A percentile compares a stretch with the other conserved stretches of the same genome.
phyloP scores from a whole-genome alignment of 2,888 invertebrate species.

The Drosophila parthenogenetica region DNA sequence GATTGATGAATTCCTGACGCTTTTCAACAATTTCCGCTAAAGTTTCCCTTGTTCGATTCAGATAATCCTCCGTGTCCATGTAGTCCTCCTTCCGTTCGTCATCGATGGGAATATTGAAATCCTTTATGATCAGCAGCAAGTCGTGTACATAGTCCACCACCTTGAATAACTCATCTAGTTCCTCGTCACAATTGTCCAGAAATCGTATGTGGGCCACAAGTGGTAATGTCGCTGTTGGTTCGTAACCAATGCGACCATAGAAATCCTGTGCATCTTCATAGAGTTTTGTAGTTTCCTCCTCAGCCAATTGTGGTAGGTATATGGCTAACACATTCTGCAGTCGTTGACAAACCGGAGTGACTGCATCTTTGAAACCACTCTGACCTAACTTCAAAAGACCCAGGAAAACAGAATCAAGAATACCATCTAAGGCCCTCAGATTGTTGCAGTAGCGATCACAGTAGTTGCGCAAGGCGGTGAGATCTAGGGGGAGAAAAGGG shows the following conservation, averaged over 20 bases:
- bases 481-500: constrained; percentile 82
- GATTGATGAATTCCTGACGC: constrained; percentile 88
- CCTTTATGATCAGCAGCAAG: constrained; percentile 93
- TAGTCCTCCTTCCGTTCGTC: constrained; percentile 88
- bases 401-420: constrained; percentile 89
- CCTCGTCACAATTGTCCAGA: constrained; percentile 87
- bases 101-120: constrained; percentile 90
- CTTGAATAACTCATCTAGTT: constrained; percentile 90
- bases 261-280: constrained; percentile 86
- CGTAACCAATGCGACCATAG: constrained; percentile 87
- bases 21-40: constrained; percentile 88
- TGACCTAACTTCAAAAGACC: constrained; percentile 91
- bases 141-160: constrained; percentile 93
- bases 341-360: constrained; percentile 90
- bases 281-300: constrained; percentile 86
- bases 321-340: constrained; percentile 88
- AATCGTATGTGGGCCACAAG: constrained; percentile 87
- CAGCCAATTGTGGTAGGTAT: constrained; percentile 90
- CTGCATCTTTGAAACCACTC: constrained; percentile 89
- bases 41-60: constrained; percentile 87
- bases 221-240: constrained; percentile 90
- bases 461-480: constrained; percentile 88
- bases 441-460: constrained; percentile 90
- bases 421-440: constrained; percentile 88
- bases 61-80: constrained; percentile 84